Base-by-base conservation (phyloP, 2,888 invertebrate species). In the Allygus modestus region DNA sequence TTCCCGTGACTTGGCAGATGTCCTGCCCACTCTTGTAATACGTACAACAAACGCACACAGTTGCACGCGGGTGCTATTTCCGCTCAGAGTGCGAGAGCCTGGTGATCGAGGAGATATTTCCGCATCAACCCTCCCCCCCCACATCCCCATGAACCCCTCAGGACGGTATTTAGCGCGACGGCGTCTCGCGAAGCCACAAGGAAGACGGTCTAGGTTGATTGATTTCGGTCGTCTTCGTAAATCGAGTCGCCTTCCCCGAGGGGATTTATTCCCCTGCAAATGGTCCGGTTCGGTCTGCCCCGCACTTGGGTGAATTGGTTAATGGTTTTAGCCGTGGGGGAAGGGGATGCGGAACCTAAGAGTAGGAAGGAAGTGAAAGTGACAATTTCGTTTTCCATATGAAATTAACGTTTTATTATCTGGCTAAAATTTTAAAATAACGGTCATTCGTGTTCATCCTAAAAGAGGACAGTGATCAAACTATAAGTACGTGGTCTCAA, bases 171-270 rank as follows among this genome's bases (percentile, higher is more conserved):
- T 65, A 65, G 65, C 65, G 28, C 65, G 54, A 20, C 20, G 58
- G 28, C 26, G 20, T 65, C 65, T 65, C 23, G 20, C 9, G 12
- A 17, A 65, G 65, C 65, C 28, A 26, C 31, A 26, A 54, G 28
- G 15, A 17, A 65, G 31, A 65, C 65, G 17, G 65, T 65, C 28
- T 28, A 28, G 65, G 65, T 31, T 65, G 65, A 65, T 65, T 65
- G 65, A 65, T 65, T 26, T 2, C 65, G 65, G 4, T 31, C 28
- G 65, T 65, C 65, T 65, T 23, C 65, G 31, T 31, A 65, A 65
- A 65, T 65, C 54, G 1, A n/a, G 1, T 54, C 20, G 20, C 54
- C 5, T 11, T 20, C 46, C 46, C 1, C 12, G 46, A 46, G n/a
- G 37, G 23, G 58, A 58, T 23, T 9, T 23, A 12, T 7, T 2